Conservation (phyloP, 1,140 invertebrate species). For the Pissodes strobi region DNA sequence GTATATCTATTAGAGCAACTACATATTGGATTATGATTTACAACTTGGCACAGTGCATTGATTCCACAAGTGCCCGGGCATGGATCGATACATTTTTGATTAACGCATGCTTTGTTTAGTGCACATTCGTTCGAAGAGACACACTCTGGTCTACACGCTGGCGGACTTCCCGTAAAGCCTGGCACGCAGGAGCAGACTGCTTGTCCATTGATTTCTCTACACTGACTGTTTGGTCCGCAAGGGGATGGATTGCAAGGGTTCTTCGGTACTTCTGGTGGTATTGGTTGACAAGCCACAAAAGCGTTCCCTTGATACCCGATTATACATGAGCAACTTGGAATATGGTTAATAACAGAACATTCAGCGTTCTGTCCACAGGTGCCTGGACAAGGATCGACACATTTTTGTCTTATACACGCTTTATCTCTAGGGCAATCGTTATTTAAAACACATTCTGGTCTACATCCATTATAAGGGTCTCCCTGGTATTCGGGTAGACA, state of each 20-base stretch:
- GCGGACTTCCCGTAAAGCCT: conserved; percentile 69
- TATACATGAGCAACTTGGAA: conserved; percentile 70
- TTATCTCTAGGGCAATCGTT: conserved; percentile 66
- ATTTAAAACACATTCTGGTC: conserved; percentile 72
- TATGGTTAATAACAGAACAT: conserved; percentile 72
- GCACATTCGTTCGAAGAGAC: conserved; percentile 81
- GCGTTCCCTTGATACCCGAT: conserved; percentile 75
- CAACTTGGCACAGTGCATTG: conserved; percentile 74
- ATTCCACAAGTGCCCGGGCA: conserved; percentile 76
- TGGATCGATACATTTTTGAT: conserved; percentile 76
- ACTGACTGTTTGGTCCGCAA: too few relatives aligned
- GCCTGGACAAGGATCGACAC: conserved; percentile 67
- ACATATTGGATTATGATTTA: conserved; percentile 67
- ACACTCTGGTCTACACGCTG: conserved; percentile 79
- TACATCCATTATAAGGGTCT: conserved; percentile 63
- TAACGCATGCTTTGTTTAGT: conserved; percentile 71
- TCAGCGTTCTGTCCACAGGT: conserved; percentile 68
- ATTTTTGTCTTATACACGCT: conserved; percentile 68
- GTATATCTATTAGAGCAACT: conserved; percentile 59
- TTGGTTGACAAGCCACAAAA: conserved; percentile 61
- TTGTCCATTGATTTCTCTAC: too few relatives aligned
- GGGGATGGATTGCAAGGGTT: conserved; percentile 65
- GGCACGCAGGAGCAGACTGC: too few relatives aligned
- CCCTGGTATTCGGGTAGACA: too few relatives aligned
- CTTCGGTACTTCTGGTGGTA: conserved; percentile 55